Conservation (phyloP, 2,888 invertebrate genomes). For the Cyclophora albipunctata region DNA sequence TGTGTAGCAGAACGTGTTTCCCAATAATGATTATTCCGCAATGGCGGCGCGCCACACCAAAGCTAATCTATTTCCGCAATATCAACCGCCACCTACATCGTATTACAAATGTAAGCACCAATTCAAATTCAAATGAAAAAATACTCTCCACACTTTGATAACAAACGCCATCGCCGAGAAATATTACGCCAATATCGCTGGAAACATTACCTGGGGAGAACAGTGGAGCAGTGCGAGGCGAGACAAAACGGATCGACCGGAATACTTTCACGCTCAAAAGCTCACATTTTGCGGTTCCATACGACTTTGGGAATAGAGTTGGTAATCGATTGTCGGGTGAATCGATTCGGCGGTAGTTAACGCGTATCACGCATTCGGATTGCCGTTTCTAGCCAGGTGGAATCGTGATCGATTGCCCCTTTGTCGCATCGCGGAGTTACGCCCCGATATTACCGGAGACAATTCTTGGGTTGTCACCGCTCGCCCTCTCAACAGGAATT, state of each 20-base stretch:
- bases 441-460: conserved; percentile 44
- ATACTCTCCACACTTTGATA: conserved; percentile 52
- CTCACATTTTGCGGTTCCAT: conserved; percentile 6
- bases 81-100: conserved; percentile 1
- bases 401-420: conserved; percentile 64
- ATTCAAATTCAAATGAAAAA: conserved; percentile 28
- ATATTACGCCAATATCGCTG: conserved; percentile 58
- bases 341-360: conserved; percentile 47
- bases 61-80: no score
- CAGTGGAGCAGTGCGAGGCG: conserved; percentile 29
- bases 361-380: conserved; percentile 60
- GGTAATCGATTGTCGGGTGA: conserved; percentile 19
- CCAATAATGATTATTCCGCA: no score
- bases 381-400: conserved; percentile 55
- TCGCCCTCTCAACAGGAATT: conserved; percentile 45
- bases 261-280: conserved; percentile 29
- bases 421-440: conserved; percentile 43
- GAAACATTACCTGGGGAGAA: conserved; percentile 45
- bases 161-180: conserved; percentile 53
- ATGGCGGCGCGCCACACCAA: no score
- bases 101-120: conserved; percentile 11
- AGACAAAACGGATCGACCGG: conserved; percentile 51
- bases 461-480: conserved; percentile 53
- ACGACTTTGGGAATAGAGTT: conserved; percentile 23
- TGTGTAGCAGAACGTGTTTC: no score